Base-by-base conservation (phyloP, 2,797 vertebrate genomes). In the Hyperoplus lanceolatus region DNA sequence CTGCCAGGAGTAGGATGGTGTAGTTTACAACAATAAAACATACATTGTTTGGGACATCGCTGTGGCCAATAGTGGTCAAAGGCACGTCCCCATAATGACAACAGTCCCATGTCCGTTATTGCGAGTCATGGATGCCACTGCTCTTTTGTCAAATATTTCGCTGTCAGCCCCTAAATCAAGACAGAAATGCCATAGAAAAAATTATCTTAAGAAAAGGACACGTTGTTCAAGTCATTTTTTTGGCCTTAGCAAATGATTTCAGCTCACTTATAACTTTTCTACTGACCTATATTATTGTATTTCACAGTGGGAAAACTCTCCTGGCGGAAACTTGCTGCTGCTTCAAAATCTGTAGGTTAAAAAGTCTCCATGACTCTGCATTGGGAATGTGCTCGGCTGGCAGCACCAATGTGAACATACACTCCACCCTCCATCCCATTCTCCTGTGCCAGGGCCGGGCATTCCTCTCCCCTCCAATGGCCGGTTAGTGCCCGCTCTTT, bases 391-490 rank as follows among this genome's bases (percentile, higher is more conserved):
- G 83, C 81, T 87, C 81, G 73, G 79, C 82, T 93, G 89, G 91
- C 93, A 91, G 87, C 85, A 58, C 85, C 73, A 42, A 79, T 83
- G 87, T 89, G 87, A 90, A 91, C 84, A 85, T 79, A 89, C 29
- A 29, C 90, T 91, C 87, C 90, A 88, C 87, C 88, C 92, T 91
- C 84, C 76, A 67, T 87, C 88, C 86, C 83, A 73, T 85, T 86
- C 81, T 84, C 59, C 76, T 69, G 82, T 93, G 92, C 92, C 91
- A 93, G 89, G 87, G 75, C 90, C 81, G 79, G 90, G 91, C 91
- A 93, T 94, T 93, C 92, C 93, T 93, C 91, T 84, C 90, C 79
- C 91, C 82, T 91, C 89, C 85, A 87, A 79, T 76, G 89, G 88
- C 83, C 86, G 59, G 81, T 82, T 81, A 77, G 79, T 79, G 62